These are phyloP conservation scores for Tursiops truncatus DNA, from an alignment of 2,113 vertebrate genomes.

Conservation along the genomic window DNA sequence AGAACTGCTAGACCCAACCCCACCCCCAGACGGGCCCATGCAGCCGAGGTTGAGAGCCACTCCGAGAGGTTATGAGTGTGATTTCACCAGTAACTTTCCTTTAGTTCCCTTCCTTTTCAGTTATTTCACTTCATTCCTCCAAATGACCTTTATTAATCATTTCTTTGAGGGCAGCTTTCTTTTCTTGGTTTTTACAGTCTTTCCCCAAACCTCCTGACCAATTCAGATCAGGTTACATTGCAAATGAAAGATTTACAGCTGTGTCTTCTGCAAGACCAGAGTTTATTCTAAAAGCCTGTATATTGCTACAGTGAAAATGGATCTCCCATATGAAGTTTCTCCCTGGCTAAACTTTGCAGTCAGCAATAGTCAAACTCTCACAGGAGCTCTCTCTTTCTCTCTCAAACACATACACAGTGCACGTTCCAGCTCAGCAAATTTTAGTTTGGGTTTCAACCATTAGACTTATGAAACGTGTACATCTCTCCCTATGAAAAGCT, in stretches of 20 bases:
- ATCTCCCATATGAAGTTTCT: background rate
- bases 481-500: background rate
- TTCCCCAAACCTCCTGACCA: background rate
- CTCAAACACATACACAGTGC: rapidly evolving
- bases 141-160: background rate
- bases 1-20: no score
- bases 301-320: background rate
- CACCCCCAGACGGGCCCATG: rapidly evolving
- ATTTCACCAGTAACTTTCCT: background rate
- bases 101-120: background rate
- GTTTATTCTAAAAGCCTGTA: background rate
- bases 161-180: background rate
- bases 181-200: background rate
- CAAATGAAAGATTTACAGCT: background rate
- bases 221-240: background rate
- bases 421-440: background rate
- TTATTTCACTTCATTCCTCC: background rate
- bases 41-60: background rate
- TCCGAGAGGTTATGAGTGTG: background rate
- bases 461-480: background rate
- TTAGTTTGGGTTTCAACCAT: background rate
- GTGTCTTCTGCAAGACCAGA: background rate
- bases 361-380: background rate
- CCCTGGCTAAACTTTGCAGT: background rate
- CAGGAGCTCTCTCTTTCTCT: no score